Conservation (phyloP, 2,888 invertebrate species). For the Phengaris arion region DNA sequence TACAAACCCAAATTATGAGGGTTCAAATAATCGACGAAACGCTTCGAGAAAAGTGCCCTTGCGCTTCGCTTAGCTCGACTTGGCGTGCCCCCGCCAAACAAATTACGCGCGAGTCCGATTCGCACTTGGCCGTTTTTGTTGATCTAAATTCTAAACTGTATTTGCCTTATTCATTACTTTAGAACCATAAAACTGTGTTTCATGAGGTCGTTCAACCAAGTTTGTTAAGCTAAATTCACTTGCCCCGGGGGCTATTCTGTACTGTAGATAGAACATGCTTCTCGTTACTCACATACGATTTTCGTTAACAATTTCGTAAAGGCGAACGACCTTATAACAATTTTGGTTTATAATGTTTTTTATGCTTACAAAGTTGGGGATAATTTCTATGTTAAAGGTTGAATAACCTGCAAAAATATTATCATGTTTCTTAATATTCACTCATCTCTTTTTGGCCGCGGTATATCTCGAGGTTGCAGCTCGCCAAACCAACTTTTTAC, state of each 20-base stretch:
- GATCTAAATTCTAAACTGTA: too few relatives aligned
- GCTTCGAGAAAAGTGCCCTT: too few relatives aligned
- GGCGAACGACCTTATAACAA: not conserved
- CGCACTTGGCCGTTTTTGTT: too few relatives aligned
- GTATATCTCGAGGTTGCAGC: too few relatives aligned
- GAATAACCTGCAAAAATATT: not conserved
- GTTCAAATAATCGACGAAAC: too few relatives aligned
- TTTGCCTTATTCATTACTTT: not conserved
- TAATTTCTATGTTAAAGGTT: constrained; percentile 3
- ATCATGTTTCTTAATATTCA: not conserved
- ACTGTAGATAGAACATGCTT: constrained; percentile 13
- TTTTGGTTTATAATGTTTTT: not conserved
- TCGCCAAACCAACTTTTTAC: too few relatives aligned
- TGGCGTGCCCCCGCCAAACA: too few relatives aligned
- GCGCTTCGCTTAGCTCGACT: too few relatives aligned
- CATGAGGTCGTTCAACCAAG: constrained; percentile 1
- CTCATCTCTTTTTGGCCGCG: not conserved
- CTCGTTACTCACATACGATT: not conserved
- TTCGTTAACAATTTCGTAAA: not conserved
- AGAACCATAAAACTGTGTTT: not conserved
- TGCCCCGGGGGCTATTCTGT: not conserved
- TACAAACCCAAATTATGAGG: too few relatives aligned
- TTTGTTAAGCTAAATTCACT: not conserved
- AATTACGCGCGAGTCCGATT: too few relatives aligned
- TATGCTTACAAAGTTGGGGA: not conserved